Evolutionary conservation across 2,797 vertebrate species (phyloP).

Genomic region (Schizopygopsis malacanthus): DNA sequence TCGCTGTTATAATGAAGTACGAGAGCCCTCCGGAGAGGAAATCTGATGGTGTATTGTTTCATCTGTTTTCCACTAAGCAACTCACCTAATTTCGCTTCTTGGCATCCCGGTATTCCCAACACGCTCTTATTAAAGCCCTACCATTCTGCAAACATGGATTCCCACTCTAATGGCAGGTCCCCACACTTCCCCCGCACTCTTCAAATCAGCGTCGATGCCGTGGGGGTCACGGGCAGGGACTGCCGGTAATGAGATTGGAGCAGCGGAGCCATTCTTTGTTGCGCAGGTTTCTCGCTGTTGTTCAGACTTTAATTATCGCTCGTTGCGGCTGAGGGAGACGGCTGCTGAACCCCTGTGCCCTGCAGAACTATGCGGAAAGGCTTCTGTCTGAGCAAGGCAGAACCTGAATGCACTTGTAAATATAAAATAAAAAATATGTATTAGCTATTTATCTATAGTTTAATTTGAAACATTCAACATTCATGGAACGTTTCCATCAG

Average conservation of each 20-base stretch:
- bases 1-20: constrained; percentile 71
- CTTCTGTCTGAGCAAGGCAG: constrained; percentile 49
- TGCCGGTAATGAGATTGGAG: constrained; percentile 69
- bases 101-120: constrained; percentile 67
- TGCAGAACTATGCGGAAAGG: constrained; percentile 31
- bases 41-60: constrained; percentile 63
- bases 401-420: neutral
- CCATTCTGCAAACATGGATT: constrained; percentile 62
- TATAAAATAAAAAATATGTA: neutral
- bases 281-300: constrained; percentile 47
- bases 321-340: constrained; percentile 58
- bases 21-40: constrained; percentile 63
- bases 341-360: constrained; percentile 49
- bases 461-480: neutral
- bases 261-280: constrained; percentile 58
- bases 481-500: neutral
- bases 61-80: constrained; percentile 59
- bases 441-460: neutral
- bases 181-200: constrained; percentile 35
- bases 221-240: constrained; percentile 36
- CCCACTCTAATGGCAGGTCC: constrained; percentile 59
- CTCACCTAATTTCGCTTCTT: constrained; percentile 65
- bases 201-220: constrained; percentile 53
- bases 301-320: constrained; percentile 64
- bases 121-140: constrained; percentile 68